Evolutionary conservation across 2,113 vertebrate species (phyloP).

Genomic region (Poeciliopsis prolifica): DNA sequence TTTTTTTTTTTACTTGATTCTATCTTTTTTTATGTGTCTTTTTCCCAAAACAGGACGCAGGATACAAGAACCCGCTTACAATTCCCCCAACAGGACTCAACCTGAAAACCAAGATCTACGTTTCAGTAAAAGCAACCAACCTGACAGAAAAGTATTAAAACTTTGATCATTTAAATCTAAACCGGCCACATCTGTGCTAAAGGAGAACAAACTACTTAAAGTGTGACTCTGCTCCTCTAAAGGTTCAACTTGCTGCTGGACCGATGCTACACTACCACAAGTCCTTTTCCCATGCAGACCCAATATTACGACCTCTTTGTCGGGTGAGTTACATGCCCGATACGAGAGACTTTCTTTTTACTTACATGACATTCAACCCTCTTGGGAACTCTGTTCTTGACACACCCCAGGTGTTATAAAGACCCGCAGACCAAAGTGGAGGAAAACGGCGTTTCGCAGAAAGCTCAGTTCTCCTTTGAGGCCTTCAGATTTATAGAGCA

Average conservation of each 20-base stretch:
- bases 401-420: slow-evolving; percentile 15
- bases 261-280: slow-evolving; percentile 75
- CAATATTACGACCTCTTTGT: slow-evolving; percentile 78
- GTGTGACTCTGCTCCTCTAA: not conserved
- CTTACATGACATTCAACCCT: not conserved
- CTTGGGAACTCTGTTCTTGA: not conserved
- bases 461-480: slow-evolving; percentile 76
- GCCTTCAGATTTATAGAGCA: slow-evolving; percentile 80
- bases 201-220: not conserved
- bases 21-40: not conserved
- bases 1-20: no score
- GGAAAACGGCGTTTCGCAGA: slow-evolving; percentile 67
- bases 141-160: slow-evolving; percentile 72
- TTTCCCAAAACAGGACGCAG: slow-evolving; percentile 38
- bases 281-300: slow-evolving; percentile 26
- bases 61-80: not conserved
- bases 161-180: not conserved
- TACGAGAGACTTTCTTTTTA: not conserved
- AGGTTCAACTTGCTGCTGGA: slow-evolving; percentile 82
- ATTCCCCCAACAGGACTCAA: slow-evolving; percentile 68
- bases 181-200: not conserved
- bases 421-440: slow-evolving; percentile 73
- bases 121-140: slow-evolving; percentile 73
- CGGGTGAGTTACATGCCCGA: slow-evolving; percentile 68
- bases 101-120: slow-evolving; percentile 79